phyloP scores from a whole-genome alignment of 1,140 invertebrate genomes.

The Zaprionus africanus region DNA sequence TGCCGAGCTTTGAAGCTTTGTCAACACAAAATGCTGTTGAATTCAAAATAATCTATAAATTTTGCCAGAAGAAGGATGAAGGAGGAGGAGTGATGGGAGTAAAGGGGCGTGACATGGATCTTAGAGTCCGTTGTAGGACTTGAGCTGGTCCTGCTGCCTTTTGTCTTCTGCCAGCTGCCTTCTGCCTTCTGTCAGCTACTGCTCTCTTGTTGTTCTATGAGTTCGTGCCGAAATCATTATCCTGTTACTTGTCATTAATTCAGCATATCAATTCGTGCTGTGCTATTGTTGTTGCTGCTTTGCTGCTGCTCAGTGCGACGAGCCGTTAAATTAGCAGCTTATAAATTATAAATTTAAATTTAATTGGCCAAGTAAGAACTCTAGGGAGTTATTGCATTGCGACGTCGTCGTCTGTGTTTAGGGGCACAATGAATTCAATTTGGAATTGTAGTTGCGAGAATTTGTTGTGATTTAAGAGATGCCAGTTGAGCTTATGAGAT shows the following conservation, averaged over 20 bases:
- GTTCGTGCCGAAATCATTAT: constrained; percentile 77
- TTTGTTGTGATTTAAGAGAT: background rate
- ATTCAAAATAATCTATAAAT: constrained; percentile 72
- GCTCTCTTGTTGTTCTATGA: constrained; percentile 36
- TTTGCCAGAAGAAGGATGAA: constrained; percentile 9
- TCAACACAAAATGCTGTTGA: constrained; percentile 53
- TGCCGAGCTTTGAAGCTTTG: constrained; percentile 39
- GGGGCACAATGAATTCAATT: background rate
- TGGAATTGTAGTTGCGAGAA: background rate
- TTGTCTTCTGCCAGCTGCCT: background rate
- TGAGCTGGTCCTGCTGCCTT: constrained; percentile 6
- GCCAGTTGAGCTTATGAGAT: background rate
- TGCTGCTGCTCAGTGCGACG: constrained; percentile 40
- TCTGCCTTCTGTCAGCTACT: background rate
- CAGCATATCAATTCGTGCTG: constrained; percentile 54
- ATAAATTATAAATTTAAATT: constrained; percentile 78
- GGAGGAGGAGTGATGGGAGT: too few relatives aligned
- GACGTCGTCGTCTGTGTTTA: background rate
- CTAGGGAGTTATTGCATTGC: constrained; percentile 10
- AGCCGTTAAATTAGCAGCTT: constrained; percentile 74
- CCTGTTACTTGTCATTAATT: constrained; percentile 78
- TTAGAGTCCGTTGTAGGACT: background rate
- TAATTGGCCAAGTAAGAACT: constrained; percentile 60
- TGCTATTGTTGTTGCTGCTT: constrained; percentile 28
- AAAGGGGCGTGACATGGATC: background rate